A percentile compares a stretch with the other conserved stretches of the same genome.
phyloP scores from a whole-genome alignment of 2,888 invertebrate genomes.

The Phaedon cochleariae region DNA sequence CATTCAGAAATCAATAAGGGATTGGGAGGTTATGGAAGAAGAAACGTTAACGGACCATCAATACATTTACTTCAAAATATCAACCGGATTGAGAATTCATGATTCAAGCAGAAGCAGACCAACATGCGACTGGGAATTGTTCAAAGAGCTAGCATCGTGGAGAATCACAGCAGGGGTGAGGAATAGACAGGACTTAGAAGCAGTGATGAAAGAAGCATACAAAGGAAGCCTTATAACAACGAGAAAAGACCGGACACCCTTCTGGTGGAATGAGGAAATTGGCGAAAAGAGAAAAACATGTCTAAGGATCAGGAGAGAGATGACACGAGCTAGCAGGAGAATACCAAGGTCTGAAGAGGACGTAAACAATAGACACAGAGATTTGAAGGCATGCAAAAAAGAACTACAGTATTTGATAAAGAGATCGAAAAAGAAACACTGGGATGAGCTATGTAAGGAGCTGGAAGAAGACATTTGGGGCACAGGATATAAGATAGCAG shows the following conservation, averaged over 20 bases:
- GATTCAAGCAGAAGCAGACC: neutral
- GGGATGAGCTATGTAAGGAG: no score
- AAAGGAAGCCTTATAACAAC: neutral
- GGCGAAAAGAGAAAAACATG: neutral
- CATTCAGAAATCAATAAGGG: neutral
- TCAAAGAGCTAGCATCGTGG: neutral
- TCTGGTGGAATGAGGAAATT: neutral
- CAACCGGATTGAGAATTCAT: neutral
- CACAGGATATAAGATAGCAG: no score
- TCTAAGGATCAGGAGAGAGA: neutral
- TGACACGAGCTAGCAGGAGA: neutral
- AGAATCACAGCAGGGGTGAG: neutral
- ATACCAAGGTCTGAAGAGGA: neutral
- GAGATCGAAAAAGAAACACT: no score
- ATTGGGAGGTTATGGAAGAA: slow-evolving; percentile 15
- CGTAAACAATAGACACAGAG: no score
- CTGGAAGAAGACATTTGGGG: no score
- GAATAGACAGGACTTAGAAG: neutral
- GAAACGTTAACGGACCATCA: slow-evolving; percentile 16
- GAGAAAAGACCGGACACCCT: neutral
- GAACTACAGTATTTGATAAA: no score
- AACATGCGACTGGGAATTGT: neutral
- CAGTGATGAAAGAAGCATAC: neutral
- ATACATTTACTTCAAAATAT: slow-evolving; percentile 8
- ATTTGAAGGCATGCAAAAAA: no score